Evolutionary conservation across 2,888 invertebrate genomes (phyloP).

Genomic region (Serrognathus titanus): DNA sequence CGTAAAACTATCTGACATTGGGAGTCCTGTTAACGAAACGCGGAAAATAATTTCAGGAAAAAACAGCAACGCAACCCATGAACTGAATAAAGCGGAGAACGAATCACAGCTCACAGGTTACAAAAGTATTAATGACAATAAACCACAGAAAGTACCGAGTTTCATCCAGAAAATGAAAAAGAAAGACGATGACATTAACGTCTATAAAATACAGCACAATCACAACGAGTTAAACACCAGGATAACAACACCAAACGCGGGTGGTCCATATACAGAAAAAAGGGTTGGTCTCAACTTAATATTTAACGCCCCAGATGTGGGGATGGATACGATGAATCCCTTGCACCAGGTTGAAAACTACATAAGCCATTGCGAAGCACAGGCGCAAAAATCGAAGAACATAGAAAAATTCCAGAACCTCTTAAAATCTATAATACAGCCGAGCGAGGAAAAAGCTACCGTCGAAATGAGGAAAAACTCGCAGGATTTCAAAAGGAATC

Average conservation of each 20-base stretch:
- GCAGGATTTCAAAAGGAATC: conserved; percentile 24
- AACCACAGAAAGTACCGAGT: conserved; percentile 39
- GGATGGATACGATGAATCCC: conserved; percentile 40
- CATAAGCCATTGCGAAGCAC: conserved; percentile 38
- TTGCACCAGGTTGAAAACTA: conserved; percentile 47
- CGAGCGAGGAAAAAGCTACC: conserved; percentile 9
- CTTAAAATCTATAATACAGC: conserved; percentile 25
- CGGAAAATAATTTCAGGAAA: conserved; percentile 22
- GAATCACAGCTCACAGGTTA: conserved; percentile 54
- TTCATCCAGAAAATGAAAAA: conserved; percentile 33
- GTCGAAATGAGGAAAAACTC: conserved; percentile 20
- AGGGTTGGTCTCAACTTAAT: conserved; percentile 8
- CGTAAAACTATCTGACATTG: conserved; percentile 5
- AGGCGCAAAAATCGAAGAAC: conserved; percentile 40
- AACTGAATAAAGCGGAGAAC: conserved; percentile 45
- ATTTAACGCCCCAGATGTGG: conserved; percentile 11
- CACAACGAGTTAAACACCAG: conserved; percentile 6
- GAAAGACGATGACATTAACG: conserved; percentile 33
- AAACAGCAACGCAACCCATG: conserved; percentile 44
- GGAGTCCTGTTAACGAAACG: conserved; percentile 20
- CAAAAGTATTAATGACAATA: conserved; percentile 53
- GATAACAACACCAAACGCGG: not conserved
- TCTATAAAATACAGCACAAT: conserved; percentile 30
- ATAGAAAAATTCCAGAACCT: conserved; percentile 43
- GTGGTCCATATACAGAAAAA: conserved; percentile 1